Conservation (phyloP, 2,797 vertebrate species). For the Myoxocephalus aenaeus region DNA sequence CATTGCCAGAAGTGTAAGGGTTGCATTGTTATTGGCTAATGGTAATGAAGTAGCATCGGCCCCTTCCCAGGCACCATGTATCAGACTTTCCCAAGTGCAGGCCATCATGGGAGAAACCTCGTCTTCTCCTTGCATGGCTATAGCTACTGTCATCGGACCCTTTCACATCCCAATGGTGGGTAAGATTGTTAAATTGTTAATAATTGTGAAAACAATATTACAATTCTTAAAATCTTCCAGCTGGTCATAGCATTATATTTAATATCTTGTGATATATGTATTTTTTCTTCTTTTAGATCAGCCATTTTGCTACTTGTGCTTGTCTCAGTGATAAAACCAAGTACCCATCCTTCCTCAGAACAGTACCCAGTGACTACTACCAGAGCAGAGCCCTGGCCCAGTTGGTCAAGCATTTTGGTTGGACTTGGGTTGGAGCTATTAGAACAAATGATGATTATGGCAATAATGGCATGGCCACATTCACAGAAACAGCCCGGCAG, state of each 20-base stretch:
- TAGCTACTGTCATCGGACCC: constrained; percentile 77
- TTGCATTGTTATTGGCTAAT: constrained; percentile 74
- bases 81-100: constrained; percentile 69
- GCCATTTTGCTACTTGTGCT: constrained; percentile 82
- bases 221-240: not conserved
- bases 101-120: constrained; percentile 80
- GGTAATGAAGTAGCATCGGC: constrained; percentile 46
- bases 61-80: constrained; percentile 49
- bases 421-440: constrained; percentile 84
- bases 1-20: constrained; percentile 65
- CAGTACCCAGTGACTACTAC: constrained; percentile 83
- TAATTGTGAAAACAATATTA: not conserved
- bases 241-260: not conserved
- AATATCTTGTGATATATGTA: not conserved
- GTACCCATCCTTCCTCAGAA: constrained; percentile 84
- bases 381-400: constrained; percentile 82
- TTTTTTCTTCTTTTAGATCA: constrained; percentile 68
- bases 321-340: constrained; percentile 82
- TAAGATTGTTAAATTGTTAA: not conserved
- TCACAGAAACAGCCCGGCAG: constrained; percentile 61
- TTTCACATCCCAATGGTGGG: constrained; percentile 79
- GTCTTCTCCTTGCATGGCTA: constrained; percentile 77
- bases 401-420: constrained; percentile 82
- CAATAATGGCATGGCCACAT: constrained; percentile 75
- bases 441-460: constrained; percentile 79